phyloP scores from a whole-genome alignment of 2,113 vertebrate genomes.

The Fregata magnificens region DNA sequence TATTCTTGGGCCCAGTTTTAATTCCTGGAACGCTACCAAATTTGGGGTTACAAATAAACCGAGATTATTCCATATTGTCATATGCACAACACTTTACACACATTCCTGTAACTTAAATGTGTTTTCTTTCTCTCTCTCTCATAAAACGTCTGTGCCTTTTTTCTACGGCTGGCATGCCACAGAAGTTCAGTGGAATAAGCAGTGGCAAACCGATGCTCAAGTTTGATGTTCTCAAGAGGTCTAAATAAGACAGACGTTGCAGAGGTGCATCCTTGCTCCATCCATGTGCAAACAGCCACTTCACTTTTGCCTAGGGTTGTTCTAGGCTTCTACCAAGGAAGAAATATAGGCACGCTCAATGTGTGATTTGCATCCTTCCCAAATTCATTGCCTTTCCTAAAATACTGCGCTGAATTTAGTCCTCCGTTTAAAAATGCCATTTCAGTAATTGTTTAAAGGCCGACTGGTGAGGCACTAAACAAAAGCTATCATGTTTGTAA shows the following conservation, averaged over 20 bases:
- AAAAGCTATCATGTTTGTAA: conserved; percentile 35
- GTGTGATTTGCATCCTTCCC: background rate
- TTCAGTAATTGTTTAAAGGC: conserved; percentile 47
- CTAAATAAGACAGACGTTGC: background rate
- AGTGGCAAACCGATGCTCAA: background rate
- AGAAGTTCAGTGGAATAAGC: background rate
- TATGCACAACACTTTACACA: accelerated
- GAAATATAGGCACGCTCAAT: background rate
- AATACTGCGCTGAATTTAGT: conserved; percentile 39
- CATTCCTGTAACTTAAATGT: background rate
- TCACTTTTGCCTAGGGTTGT: background rate
- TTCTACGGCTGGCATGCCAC: background rate
- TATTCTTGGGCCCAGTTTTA: background rate
- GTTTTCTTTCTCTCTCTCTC: background rate
- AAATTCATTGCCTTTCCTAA: conserved; percentile 25
- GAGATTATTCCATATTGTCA: background rate
- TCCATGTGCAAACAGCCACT: background rate
- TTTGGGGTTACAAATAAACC: background rate
- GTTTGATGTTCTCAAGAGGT: background rate
- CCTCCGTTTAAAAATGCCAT: conserved; percentile 33
- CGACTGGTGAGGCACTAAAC: conserved; percentile 8
- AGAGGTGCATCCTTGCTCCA: background rate
- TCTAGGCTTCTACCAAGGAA: background rate
- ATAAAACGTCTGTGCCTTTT: background rate
- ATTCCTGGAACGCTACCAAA: background rate